These are phyloP conservation scores for Lagria hirta DNA, from an alignment of 2,888 invertebrate genomes.

Conservation along the genomic window DNA sequence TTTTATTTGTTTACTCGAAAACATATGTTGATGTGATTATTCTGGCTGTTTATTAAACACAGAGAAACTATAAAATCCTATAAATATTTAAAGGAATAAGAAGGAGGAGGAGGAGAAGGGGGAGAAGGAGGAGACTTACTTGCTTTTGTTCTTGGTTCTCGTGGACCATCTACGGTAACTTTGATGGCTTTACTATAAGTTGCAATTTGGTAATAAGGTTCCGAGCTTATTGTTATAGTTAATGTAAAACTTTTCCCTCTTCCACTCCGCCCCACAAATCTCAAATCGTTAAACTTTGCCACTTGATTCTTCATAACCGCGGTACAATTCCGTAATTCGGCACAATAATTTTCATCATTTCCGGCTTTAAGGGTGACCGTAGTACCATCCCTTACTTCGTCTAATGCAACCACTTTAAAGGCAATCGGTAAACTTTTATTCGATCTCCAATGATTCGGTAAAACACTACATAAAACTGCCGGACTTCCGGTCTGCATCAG, in stretches of 20 bases:
- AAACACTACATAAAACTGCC: constrained; percentile 87
- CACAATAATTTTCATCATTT: constrained; percentile 97
- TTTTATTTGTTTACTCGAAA: constrained; percentile 46
- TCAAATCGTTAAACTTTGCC: constrained; percentile 96
- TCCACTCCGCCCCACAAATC: constrained; percentile 97
- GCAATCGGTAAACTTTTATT: constrained; percentile 96
- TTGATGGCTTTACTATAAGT: constrained; percentile 97
- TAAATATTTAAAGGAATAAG: too few relatives aligned
- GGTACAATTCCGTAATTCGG: constrained; percentile 89
- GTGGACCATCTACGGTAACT: constrained; percentile 98
- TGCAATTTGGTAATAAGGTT: constrained; percentile 78
- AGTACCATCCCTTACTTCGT: constrained; percentile 93
- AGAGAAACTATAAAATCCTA: constrained; percentile 27
- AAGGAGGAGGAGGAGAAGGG: neutral
- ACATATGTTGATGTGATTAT: constrained; percentile 38
- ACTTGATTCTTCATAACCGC: constrained; percentile 97
- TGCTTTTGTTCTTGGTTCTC: constrained; percentile 95
- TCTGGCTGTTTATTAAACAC: constrained; percentile 39
- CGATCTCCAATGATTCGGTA: constrained; percentile 96
- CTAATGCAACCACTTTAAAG: constrained; percentile 92
- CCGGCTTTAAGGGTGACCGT: constrained; percentile 92
- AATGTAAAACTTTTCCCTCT: constrained; percentile 95
- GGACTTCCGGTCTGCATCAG: constrained; percentile 94
- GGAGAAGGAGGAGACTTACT: constrained; percentile 74
- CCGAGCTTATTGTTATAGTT: constrained; percentile 87